Base-by-base conservation (phyloP, 2,797 vertebrate genomes). In the Arrhamphus sclerolepis region DNA sequence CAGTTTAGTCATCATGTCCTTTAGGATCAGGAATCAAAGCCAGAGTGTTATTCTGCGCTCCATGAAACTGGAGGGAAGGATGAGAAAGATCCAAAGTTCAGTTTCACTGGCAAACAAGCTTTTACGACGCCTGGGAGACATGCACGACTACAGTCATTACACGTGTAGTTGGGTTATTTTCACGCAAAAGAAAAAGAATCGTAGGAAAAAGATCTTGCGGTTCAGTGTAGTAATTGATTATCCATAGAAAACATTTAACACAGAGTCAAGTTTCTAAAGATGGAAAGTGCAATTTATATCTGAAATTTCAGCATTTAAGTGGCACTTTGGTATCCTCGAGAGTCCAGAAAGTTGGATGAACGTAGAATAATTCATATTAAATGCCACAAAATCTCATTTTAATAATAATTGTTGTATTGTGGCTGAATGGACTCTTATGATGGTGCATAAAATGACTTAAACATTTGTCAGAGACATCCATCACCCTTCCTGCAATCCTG, bases 261-360 rank as follows among this genome's bases (percentile, higher is more conserved):
- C 46, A 42, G 31, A 20, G 5, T 3, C 13, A 38, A 9, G 5
- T 38, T 38, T 54, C 50, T 58, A 42, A 54, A 46, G 64, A 31
- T 64, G 40, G 56, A 75, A 29, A 38, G 34, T 14, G 13, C 13
- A 38, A 14, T 14, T 38, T 16, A 38, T 11, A 14, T 38, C 51
- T 46, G 46, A 34, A 47, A 13, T n/a, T 2, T 24, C 24, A 17
- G 41, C 20, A 50, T 66, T 65, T 73, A 46, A 56, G 39, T 56
- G 43, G 20, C 34, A 34, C 13, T 5, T 38, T 38, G 14, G 13
- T 4, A 14, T 38, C 24, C 24, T 26, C 6, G 24, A 26, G 24
- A 26, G 24, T 26, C 24, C 24, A 34, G 31, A 10, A 34, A 10
- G 7, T 9, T 10, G 7, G 9, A 34, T 10, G 7, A 34, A 34